These are phyloP conservation scores for Vanessa cardui DNA, from an alignment of 2,888 invertebrate genomes.

Conservation along the genomic window DNA sequence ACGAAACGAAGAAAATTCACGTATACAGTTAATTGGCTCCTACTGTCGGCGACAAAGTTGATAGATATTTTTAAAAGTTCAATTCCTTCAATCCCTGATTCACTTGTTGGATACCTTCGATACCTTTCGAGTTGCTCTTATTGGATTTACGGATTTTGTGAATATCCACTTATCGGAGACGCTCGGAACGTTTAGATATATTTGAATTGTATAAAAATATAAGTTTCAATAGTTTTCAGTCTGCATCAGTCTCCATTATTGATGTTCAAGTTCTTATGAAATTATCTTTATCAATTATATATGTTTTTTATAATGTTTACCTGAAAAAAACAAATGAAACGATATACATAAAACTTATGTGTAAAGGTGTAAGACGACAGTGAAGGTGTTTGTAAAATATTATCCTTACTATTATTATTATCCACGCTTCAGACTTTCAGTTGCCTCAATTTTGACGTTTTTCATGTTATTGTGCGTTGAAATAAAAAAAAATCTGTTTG, in stretches of 20 bases:
- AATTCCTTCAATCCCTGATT: conserved; percentile 17
- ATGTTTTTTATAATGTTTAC: too few species aligned
- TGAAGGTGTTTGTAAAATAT: too few species aligned
- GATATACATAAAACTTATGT: too few species aligned
- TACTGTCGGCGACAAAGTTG: conserved; percentile 8
- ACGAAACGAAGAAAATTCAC: not conserved
- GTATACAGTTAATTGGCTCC: not conserved
- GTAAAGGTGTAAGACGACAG: too few species aligned
- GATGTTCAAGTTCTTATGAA: too few species aligned
- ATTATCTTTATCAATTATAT: too few species aligned
- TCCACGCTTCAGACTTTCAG: too few species aligned
- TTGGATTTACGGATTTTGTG: conserved; percentile 22
- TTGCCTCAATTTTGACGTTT: too few species aligned
- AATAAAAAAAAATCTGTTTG: too few species aligned
- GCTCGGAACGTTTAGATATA: conserved; percentile 7
- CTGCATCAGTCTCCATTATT: not conserved
- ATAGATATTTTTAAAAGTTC: conserved; percentile 16
- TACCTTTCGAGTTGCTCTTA: conserved; percentile 19
- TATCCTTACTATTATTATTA: too few species aligned
- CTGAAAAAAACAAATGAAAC: too few species aligned
- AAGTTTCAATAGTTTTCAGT: conserved; percentile 4
- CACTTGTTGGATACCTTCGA: conserved; percentile 24
- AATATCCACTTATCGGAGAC: conserved; percentile 25
- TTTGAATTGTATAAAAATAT: not conserved
- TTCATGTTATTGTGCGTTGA: too few species aligned